Evolutionary conservation across 2,113 vertebrate species (phyloP).

Genomic region (Myanophis thanlyinensis): DNA sequence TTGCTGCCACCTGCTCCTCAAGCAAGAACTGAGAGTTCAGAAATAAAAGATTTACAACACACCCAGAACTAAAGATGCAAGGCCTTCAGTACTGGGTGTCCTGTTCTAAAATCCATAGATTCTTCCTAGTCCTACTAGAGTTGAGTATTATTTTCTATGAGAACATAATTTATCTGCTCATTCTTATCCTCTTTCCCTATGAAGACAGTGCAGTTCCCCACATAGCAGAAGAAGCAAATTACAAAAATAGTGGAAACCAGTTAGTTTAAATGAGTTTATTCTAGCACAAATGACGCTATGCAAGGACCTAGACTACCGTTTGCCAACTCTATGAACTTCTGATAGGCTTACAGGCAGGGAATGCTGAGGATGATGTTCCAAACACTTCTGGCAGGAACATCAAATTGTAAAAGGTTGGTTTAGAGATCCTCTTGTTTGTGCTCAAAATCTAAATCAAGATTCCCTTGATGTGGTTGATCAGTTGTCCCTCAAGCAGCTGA

Average conservation of each 20-base stretch:
- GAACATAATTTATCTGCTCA: conserved; percentile 7
- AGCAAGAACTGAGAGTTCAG: not conserved
- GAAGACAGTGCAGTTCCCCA: conserved; percentile 11
- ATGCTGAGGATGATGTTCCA: not conserved
- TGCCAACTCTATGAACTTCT: not conserved
- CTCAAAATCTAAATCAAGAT: conserved; percentile 24
- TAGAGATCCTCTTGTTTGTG: conserved; percentile 15
- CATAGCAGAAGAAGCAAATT: not conserved
- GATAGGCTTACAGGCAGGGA: not conserved
- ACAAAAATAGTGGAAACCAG: not conserved
- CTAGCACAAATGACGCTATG: conserved; percentile 33
- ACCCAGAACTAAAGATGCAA: not conserved
- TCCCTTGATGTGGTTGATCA: not conserved
- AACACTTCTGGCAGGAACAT: not conserved
- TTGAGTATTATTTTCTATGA: not conserved
- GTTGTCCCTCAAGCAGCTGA: not conserved
- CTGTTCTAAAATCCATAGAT: not conserved
- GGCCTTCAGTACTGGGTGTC: not conserved
- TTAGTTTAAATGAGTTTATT: not conserved
- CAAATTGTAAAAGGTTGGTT: not conserved
- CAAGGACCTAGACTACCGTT: conserved; percentile 35
- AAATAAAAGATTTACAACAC: not conserved
- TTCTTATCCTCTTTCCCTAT: conserved; percentile 1
- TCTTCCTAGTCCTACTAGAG: not conserved
- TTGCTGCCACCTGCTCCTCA: not conserved